Evolutionary conservation across 1,140 invertebrate genomes (phyloP), one percentile per base, ranked within the genome.

Genomic region (Drosophila bocqueti): DNA sequence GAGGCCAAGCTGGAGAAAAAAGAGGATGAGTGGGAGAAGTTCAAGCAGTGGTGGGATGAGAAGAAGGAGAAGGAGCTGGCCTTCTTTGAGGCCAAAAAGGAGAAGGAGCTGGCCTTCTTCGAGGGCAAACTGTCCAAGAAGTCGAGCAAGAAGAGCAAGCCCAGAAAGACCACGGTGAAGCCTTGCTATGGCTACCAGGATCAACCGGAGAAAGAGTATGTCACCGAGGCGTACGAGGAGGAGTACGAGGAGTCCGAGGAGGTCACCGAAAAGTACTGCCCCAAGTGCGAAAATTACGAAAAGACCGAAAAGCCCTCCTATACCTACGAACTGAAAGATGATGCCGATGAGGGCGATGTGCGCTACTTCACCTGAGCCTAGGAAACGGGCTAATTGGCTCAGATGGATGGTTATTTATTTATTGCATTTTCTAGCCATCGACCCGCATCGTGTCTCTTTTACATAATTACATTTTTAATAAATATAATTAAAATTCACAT

Each of bases 401-500:
- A n/a, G 36, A 61, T 58, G 38, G 54, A 45, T 10, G 49, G 31
- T 64, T 72, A 73, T 61, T 49, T 73, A 72, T 72, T 68, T 72
- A 72, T 73, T 73, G 31, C 55, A 72, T 73, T 73, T 49, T 73
- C 31, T n/a, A n/a, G 18, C 36, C 36, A 26, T 31, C 38, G n/a
- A 18, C 9, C 31, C 24, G 43, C 24, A 13, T 46, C 36, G 11
- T 36, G 16, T 26, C 42, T 34, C 26, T 61, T 73, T 66, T 60
- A 72, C 71, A 83, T 89, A 87, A 87, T 87, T 87, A 89, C 65
- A 69, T 83, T 78, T 87, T 87, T 89, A 73, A 74, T 89, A 89
- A 89, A 87, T 84, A 75, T 87, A 74, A 84, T 89, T 80, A 89
- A 89, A 89, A 90, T 77, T 67, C 64, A 64, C 65, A 85, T 75